Percentiles rank a stretch among this genome's conserved stretches.
phyloP scores from a whole-genome alignment of 2,113 vertebrate species.

The Chaetodon trifascialis region DNA sequence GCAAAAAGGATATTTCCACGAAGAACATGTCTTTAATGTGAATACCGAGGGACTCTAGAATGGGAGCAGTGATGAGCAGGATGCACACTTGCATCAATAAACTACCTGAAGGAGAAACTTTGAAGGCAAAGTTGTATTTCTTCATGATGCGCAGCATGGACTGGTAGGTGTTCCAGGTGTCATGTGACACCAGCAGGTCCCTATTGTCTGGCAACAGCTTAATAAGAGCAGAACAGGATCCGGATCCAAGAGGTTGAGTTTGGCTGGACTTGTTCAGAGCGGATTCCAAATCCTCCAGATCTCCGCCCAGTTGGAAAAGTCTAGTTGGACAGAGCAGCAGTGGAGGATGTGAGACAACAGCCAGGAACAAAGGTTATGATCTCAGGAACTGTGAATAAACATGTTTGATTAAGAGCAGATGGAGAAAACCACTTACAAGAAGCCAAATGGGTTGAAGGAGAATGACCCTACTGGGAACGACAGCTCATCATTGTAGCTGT shows the following conservation, averaged over 20 bases:
- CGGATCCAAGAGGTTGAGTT: slow-evolving; percentile 84
- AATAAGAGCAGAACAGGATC: slow-evolving; percentile 95
- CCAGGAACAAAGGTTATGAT: neutral
- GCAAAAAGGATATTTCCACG: neutral
- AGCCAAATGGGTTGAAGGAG: slow-evolving; percentile 90
- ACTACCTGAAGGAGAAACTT: slow-evolving; percentile 81
- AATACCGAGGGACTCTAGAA: neutral
- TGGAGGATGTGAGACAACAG: neutral
- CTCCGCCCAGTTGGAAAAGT: slow-evolving; percentile 91
- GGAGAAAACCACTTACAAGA: slow-evolving; percentile 87
- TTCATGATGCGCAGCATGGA: slow-evolving; percentile 94
- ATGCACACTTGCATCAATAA: neutral
- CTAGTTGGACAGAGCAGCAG: slow-evolving; percentile 71
- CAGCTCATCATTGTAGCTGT: slow-evolving; percentile 87
- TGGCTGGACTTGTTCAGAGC: slow-evolving; percentile 89
- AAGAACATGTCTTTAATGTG: neutral
- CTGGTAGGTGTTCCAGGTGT: slow-evolving; percentile 94
- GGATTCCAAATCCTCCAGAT: slow-evolving; percentile 92
- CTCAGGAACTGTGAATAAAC: neutral
- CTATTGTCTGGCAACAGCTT: slow-evolving; percentile 90
- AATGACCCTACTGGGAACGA: slow-evolving; percentile 84
- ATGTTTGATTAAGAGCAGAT: neutral
- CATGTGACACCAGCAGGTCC: slow-evolving; percentile 93
- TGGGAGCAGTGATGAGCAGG: neutral
- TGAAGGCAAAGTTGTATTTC: slow-evolving; percentile 92